Base-by-base conservation (phyloP, 2,113 vertebrate species). In the Hirundichthys speculiger region DNA sequence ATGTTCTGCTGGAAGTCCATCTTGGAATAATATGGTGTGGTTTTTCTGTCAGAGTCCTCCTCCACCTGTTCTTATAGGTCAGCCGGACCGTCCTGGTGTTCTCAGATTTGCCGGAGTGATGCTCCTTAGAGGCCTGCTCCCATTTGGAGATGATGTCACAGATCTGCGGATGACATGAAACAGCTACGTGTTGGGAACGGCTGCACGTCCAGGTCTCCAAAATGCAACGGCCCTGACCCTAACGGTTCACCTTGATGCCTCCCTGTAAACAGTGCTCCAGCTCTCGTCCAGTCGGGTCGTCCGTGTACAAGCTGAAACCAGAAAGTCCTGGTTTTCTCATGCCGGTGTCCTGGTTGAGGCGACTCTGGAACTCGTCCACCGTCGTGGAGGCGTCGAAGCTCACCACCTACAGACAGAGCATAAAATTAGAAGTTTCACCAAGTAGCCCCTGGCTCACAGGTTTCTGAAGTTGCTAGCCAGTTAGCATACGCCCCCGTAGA, bases 121-220 rank as follows among this genome's bases (percentile, higher is more conserved):
- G 95, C 69, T 98, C 97, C 83, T 98, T 99, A 22, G 93, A 96
- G 0, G 96, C 94, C 69, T 98, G 96, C 73, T 99, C 98, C 98
- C 98, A 99, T 88, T 98, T 98, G 68, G 96, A 95, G 89, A 99
- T 98, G 69, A 99, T 97, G 85, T 99, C 98, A 90, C 98, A 99
- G 70, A 99, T 94, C 98, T 99, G 89, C n/a, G 50, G 41, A 16
- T 0, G 59, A 82, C 3, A 54, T 1, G 16, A 18, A 4, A 62
- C 0, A 38, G 12, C 1, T 22, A 15, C 27, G 7, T 30, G 45
- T 34, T 18, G 6, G 8, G n/a, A 55, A 20, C 39, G 0, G 0
- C 4, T 34, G 46, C 42, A 13, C 8, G 19, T 0, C 5, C 6
- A 15, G 0, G 45, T 5, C 4, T 40, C 3, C 41, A 43, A n/a